Base-by-base conservation (phyloP, 2,888 invertebrate genomes). In the Amiota communis region DNA sequence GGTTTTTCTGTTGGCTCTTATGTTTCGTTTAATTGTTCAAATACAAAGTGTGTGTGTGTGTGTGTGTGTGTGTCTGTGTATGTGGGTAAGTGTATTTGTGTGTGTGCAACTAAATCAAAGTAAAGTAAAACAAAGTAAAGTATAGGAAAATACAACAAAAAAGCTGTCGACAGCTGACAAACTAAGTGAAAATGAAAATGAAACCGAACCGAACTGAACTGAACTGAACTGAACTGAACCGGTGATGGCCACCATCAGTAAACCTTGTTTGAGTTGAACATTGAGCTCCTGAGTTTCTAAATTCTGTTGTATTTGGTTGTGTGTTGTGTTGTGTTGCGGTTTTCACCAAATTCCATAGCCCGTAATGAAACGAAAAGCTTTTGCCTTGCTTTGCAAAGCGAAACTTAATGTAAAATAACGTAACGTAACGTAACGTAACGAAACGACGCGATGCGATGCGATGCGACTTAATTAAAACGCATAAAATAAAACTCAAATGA, bases 381-480 rank as follows among this genome's bases (percentile, higher is more conserved):
- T 36, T 36, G 36, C 36, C 4, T 36, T 36, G 1, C 8, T 6
- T 6, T 36, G 36, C n/a, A 12, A n/a, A 53, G n/a, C 53, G 8
- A 53, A 53, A 53, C 12, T 53, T 12, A 53, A 53, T 12, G 8
- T n/a, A 53, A 53, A n/a, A 12, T n/a, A n/a, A 53, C 53, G n/a
- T n/a, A 53, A 53, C 12, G n/a, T 23, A 23, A 23, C 23, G 23
- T 2, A 51, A n/a, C 51, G n/a, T n/a, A n/a, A n/a, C n/a, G n/a
- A 51, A 51, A 51, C n/a, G 23, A 13, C 51, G 11, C 51, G 4
- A 51, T n/a, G 11, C 4, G 53, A n/a, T n/a, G 53, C n/a, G n/a
- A 53, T n/a, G 12, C 53, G 53, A 53, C 53, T 53, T 53, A 53
- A 53, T 53, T 53, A 53, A 53, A 53, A 53, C 13, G 12, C 53